phyloP scores from a whole-genome alignment of 2,797 vertebrate species.

The Leptoclinus maculatus region DNA sequence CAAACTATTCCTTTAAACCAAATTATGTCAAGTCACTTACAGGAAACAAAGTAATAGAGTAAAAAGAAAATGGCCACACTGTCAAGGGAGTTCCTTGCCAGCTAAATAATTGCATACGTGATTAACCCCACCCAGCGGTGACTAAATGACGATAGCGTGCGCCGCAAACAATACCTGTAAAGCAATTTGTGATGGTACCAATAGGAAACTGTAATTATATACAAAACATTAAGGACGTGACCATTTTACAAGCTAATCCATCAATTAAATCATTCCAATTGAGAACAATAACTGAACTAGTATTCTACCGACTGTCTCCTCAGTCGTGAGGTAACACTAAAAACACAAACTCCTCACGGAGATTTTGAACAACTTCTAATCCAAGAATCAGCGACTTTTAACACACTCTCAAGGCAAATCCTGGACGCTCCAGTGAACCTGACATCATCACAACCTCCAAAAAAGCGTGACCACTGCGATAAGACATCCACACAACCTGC shows the following conservation, averaged over 20 bases:
- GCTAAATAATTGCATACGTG: background rate
- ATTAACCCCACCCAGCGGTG: background rate
- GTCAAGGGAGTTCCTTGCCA: background rate
- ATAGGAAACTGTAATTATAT: background rate
- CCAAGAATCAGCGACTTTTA: constrained; percentile 17
- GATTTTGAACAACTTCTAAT: constrained; percentile 41
- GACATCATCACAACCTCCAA: constrained; percentile 50
- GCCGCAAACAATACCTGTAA: constrained; percentile 21
- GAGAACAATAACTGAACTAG: background rate
- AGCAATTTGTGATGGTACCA: background rate
- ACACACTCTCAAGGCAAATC: constrained; percentile 11
- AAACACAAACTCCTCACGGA: background rate
- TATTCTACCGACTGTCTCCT: background rate
- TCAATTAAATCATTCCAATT: background rate
- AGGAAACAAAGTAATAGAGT: background rate
- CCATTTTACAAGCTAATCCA: background rate
- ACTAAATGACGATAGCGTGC: constrained; percentile 2
- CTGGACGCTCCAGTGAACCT: constrained; percentile 37
- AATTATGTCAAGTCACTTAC: background rate
- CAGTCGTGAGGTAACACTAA: background rate
- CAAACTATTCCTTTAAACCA: background rate
- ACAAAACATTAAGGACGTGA: background rate
- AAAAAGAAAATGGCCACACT: background rate
- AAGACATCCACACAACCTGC: constrained; percentile 31
- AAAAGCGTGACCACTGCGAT: constrained; percentile 38